Evolutionary conservation across 2,888 invertebrate species (phyloP), one percentile per base, ranked within the genome.

Genomic region (Venustoraphidia nigricollis): DNA sequence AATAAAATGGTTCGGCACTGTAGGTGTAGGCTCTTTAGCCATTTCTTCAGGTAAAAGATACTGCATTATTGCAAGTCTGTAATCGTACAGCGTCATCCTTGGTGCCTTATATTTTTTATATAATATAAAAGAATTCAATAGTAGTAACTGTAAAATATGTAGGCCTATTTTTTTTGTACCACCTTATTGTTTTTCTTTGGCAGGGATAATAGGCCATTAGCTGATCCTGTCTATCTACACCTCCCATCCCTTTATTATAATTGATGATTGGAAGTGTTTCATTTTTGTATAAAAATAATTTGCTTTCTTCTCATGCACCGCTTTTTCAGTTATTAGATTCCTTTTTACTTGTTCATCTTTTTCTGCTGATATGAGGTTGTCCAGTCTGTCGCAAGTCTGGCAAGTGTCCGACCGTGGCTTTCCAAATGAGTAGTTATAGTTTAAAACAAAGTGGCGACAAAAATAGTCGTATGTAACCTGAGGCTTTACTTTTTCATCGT

Each of bases 121-220:
- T 17, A 27, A 27, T 27, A 27, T 27, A 27, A 27, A 27, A 3
- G 27, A 27, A 27, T 27, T 27, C 27, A 27, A 27, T 27, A 50
- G 11, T 34, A 44, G 34, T 11, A 52, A 10, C 5, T 44, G 42
- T 36, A 48, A 14, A 27, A 41, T 38, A 49, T 49, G 46, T 6
- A 50, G 36, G 8, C 44, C 44, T 5, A 50, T 9, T 44, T 50
- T n/a, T 50, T 17, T 47, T 47, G 44, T 47, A 47, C 50, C 50
- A 47, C 9, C 47, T 37, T n/a, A 48, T 8, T n/a, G 51, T 48
- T 39, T 48, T 46, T 27, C 51, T 43, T 34, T 34, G 13, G 36
- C 44, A 46, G 8, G 51, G 49, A 27, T 51, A 44, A 13, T 51
- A 49, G 4, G 49, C 14, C 36, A 44, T 10, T 34, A 46, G 10